Percentiles rank a stretch among this genome's conserved stretches.
These are phyloP conservation scores for Polypedilum pembai DNA, from an alignment of 1,140 invertebrate genomes.

Conservation along the genomic window DNA sequence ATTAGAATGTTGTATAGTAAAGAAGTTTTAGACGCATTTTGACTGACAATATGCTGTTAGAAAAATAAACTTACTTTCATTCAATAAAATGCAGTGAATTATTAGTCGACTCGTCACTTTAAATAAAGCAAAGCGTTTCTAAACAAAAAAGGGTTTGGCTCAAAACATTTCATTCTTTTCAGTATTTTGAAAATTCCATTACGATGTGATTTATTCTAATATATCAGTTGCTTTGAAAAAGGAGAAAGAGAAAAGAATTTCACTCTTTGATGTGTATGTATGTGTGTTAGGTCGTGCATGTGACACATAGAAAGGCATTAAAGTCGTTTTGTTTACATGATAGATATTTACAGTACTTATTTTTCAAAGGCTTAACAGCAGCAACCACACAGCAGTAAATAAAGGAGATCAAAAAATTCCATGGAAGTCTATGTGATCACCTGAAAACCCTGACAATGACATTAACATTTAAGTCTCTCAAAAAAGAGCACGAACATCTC, in stretches of 20 bases:
- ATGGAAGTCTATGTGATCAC: neutral
- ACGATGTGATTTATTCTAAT: slow-evolving; percentile 1
- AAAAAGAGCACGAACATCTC: slow-evolving; percentile 27
- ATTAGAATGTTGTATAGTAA: too few relatives aligned
- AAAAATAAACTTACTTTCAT: neutral
- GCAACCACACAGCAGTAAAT: neutral
- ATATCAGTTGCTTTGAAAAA: neutral
- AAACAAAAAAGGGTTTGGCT: slow-evolving; percentile 17
- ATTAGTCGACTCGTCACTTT: neutral
- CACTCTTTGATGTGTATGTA: neutral
- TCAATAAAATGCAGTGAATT: neutral
- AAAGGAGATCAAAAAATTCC: neutral
- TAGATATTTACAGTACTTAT: neutral
- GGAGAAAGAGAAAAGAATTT: neutral
- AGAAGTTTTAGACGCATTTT: too few relatives aligned
- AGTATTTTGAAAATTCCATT: neutral
- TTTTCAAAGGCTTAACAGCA: slow-evolving; percentile 18
- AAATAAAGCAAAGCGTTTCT: neutral
- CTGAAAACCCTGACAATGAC: slow-evolving; percentile 27
- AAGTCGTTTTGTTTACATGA: neutral
- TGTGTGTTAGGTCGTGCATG: neutral
- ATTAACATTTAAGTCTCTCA: slow-evolving; percentile 6
- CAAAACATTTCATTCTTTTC: neutral
- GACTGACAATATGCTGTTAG: too few relatives aligned
- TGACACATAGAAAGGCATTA: slow-evolving; percentile 8